Evolutionary conservation across 1,140 invertebrate genomes (phyloP).

Genomic region (Euwallacea fornicatus): DNA sequence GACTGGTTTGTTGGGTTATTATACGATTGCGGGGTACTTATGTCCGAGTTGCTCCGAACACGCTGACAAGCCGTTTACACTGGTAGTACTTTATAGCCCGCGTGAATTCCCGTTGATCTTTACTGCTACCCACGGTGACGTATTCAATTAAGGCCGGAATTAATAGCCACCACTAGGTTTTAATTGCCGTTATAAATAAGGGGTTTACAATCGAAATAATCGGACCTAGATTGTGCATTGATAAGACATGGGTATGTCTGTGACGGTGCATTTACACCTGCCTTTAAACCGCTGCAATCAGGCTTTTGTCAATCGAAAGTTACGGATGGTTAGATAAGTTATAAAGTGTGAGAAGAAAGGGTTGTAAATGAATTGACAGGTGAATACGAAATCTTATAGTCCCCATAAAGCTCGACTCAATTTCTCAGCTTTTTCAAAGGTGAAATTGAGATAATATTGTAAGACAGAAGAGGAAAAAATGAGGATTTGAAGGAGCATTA

Average conservation of each 20-base stretch:
- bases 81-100: conserved; percentile 14
- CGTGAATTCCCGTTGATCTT: conserved; percentile 28
- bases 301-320: too few species aligned
- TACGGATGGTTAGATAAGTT: too few species aligned
- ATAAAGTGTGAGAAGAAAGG: too few species aligned
- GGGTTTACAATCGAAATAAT: not conserved
- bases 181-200: conserved; percentile 21
- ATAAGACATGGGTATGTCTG: conserved; percentile 4
- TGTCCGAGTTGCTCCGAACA: not conserved
- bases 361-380: too few species aligned
- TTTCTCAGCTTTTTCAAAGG: too few species aligned
- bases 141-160: conserved; percentile 27
- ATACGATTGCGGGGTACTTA: conserved; percentile 7
- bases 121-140: conserved; percentile 30
- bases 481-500: too few species aligned
- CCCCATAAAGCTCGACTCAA: too few species aligned
- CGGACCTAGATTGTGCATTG: not conserved
- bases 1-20: conserved; percentile 7
- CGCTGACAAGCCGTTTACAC: conserved; percentile 30
- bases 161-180: conserved; percentile 27
- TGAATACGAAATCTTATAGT: too few species aligned
- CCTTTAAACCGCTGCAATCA: not conserved
- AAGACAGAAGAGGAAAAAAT: too few species aligned
- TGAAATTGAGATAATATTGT: too few species aligned
- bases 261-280: not conserved